These are phyloP conservation scores for Sclerurus mexicanus DNA, from an alignment of 2,113 vertebrate genomes.

Conservation along the genomic window DNA sequence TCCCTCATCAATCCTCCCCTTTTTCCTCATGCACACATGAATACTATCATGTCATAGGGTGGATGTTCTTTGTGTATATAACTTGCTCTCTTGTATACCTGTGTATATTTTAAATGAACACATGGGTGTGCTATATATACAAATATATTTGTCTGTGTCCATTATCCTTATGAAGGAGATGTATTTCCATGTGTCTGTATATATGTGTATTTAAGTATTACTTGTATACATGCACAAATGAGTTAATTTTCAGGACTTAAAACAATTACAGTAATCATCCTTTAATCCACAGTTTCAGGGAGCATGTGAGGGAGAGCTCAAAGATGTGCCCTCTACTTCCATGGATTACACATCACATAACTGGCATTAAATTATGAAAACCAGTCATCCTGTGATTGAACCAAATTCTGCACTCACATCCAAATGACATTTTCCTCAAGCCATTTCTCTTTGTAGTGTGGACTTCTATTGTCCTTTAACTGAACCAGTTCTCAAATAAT, in stretches of 20 bases:
- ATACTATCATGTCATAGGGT: not conserved
- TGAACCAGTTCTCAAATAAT: not conserved
- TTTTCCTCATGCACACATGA: not conserved
- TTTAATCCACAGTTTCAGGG: not conserved
- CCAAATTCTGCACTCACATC: not conserved
- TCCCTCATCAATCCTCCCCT: not conserved
- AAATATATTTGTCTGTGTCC: not conserved
- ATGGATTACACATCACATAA: not conserved
- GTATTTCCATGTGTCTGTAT: not conserved
- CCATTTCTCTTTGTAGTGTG: not conserved
- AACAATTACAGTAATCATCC: not conserved
- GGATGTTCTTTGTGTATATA: not conserved
- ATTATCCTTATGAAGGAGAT: not conserved
- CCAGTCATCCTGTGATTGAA: not conserved
- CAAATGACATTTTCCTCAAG: not conserved
- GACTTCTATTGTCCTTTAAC: not conserved
- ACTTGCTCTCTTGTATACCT: not conserved
- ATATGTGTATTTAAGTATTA: not conserved
- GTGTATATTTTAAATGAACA: not conserved
- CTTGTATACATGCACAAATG: not conserved
- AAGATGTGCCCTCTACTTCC: not conserved
- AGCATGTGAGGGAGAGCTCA: not conserved
- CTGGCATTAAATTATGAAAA: not conserved
- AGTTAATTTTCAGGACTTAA: not conserved
- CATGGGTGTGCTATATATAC: accelerated